These are phyloP conservation scores for Cheilosia variabilis DNA, from an alignment of 2,888 invertebrate genomes.

Conservation along the genomic window DNA sequence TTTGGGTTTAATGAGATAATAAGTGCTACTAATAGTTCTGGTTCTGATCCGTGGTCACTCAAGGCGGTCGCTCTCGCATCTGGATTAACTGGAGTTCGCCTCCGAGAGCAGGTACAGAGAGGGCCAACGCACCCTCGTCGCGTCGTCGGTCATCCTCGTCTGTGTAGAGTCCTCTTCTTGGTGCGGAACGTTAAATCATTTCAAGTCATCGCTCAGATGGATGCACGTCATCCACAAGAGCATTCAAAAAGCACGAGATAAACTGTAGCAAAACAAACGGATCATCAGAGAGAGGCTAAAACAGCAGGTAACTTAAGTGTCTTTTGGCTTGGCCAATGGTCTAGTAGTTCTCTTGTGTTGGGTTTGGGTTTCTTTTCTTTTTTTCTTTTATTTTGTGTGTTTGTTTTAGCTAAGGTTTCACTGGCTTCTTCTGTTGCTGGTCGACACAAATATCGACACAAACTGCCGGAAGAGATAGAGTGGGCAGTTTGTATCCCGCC, in stretches of 20 bases:
- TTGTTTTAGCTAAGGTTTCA: conserved; percentile 40
- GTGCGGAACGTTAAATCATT: conserved; percentile 67
- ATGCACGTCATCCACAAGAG: conserved; percentile 42
- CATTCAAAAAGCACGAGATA: conserved; percentile 43
- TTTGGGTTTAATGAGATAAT: conserved; percentile 82
- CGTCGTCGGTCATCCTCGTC: conserved; percentile 35
- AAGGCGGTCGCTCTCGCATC: conserved; percentile 45
- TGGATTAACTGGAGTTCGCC: conserved; percentile 61
- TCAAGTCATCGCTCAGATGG: conserved; percentile 58
- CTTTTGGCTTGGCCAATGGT: conserved; percentile 65
- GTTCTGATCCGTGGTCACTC: conserved; percentile 75
- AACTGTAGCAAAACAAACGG: conserved; percentile 65
- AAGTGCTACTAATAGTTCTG: conserved; percentile 82
- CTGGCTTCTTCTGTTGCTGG: conserved; percentile 42
- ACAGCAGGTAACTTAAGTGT: conserved; percentile 70
- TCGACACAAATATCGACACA: conserved; percentile 71
- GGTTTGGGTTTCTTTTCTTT: conserved; percentile 28
- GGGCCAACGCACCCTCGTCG: conserved; percentile 9
- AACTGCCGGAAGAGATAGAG: conserved; percentile 73
- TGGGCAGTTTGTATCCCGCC: conserved; percentile 70
- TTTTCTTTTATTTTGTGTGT: conserved; percentile 6
- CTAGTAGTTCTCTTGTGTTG: conserved; percentile 48
- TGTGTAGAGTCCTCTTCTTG: conserved; percentile 39
- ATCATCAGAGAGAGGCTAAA: conserved; percentile 54
- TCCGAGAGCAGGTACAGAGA: conserved; percentile 21